phyloP scores from a whole-genome alignment of 2,888 invertebrate species.

The Leucania comma region DNA sequence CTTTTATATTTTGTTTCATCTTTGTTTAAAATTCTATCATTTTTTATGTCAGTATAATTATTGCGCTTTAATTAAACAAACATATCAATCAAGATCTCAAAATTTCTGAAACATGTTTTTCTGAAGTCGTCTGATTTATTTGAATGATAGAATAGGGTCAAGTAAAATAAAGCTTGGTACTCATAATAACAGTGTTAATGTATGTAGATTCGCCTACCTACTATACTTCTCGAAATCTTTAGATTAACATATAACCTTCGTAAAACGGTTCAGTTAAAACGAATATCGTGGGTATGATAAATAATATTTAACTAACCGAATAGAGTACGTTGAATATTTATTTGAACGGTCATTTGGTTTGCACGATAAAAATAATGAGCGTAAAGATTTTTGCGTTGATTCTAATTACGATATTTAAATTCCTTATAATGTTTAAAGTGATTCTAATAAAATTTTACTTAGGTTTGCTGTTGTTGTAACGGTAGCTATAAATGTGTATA shows the following conservation, averaged over 20 bases:
- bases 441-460: neutral
- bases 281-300: constrained; percentile 11
- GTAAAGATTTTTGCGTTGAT: neutral
- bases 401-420: neutral
- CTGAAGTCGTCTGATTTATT: neutral
- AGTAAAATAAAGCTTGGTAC: constrained; percentile 23
- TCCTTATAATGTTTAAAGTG: neutral
- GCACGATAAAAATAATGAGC: constrained; percentile 28
- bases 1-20: neutral
- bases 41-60: neutral
- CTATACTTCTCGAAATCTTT: constrained; percentile 25
- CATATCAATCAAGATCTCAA: no score
- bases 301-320: constrained; percentile 2
- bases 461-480: neutral
- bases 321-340: constrained; percentile 17
- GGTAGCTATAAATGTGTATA: no score
- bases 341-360: constrained; percentile 11
- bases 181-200: constrained; percentile 30
- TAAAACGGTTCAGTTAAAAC: constrained; percentile 22
- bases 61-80: no score
- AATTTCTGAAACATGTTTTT: no score
- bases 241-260: constrained; percentile 49
- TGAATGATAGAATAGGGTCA: neutral
- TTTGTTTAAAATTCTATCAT: neutral
- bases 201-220: constrained; percentile 11